Percentiles rank a stretch among this genome's conserved stretches.
These are phyloP conservation scores for Hydroisotoma schaefferi DNA, from an alignment of 2,888 invertebrate species.

Conservation along the genomic window DNA sequence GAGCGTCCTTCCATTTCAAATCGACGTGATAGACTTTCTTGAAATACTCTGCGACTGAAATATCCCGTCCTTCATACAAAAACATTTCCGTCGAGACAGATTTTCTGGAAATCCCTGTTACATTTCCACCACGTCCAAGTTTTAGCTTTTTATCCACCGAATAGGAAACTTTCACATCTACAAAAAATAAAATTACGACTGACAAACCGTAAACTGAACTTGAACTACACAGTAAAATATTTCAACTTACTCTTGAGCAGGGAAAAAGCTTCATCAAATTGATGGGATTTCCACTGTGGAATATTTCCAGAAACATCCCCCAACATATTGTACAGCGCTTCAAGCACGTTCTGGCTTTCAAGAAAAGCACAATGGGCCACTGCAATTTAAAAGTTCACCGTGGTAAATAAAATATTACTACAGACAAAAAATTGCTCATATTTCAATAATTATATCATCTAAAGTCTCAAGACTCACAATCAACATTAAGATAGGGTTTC, in stretches of 20 bases:
- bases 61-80: slow-evolving; percentile 8
- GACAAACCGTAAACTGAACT: background rate
- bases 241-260: slow-evolving; percentile 13
- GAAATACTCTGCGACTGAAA: slow-evolving; percentile 21
- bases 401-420: background rate
- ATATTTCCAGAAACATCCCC: background rate
- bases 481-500: slow-evolving; percentile 28
- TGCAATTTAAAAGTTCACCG: background rate
- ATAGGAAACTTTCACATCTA: slow-evolving; percentile 18
- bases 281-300: background rate
- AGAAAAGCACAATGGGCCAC: slow-evolving; percentile 21
- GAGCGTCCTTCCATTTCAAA: slow-evolving; percentile 16
- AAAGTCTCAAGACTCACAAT: slow-evolving; percentile 12
- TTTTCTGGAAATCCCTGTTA: too few relatives aligned
- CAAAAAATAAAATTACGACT: background rate
- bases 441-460: background rate
- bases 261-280: background rate
- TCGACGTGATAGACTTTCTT: slow-evolving; percentile 2
- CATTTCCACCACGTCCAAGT: too few relatives aligned
- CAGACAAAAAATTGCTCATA: background rate
- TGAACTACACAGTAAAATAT: background rate
- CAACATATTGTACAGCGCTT: slow-evolving; percentile 1
- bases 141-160: too few relatives aligned
- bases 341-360: slow-evolving; percentile 2
- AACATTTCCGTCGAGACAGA: too few relatives aligned